These are phyloP conservation scores for Selenia dentaria DNA, from an alignment of 2,888 invertebrate genomes.

Conservation along the genomic window DNA sequence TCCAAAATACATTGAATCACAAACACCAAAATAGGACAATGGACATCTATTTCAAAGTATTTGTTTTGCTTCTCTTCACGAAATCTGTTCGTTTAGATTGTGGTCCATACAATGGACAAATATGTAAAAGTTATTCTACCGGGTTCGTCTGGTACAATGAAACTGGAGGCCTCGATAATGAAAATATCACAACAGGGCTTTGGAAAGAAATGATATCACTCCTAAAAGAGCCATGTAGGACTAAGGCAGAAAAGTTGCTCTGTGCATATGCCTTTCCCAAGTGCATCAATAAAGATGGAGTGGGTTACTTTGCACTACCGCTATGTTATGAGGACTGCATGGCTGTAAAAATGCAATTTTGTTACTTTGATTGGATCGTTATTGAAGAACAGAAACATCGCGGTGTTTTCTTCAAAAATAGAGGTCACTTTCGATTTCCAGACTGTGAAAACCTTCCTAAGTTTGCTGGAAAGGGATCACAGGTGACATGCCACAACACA, in stretches of 20 bases:
- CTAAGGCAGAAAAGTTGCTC: slow-evolving; percentile 94
- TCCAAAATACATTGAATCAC: slow-evolving; percentile 57
- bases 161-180: slow-evolving; percentile 91
- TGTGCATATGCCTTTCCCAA: slow-evolving; percentile 97
- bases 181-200: slow-evolving; percentile 91
- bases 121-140: slow-evolving; percentile 89
- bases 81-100: slow-evolving; percentile 89
- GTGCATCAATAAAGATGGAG: slow-evolving; percentile 88
- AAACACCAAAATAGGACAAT: slow-evolving; percentile 60
- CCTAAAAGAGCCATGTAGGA: slow-evolving; percentile 92
- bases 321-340: slow-evolving; percentile 97
- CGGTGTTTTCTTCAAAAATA: slow-evolving; percentile 90
- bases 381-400: slow-evolving; percentile 94
- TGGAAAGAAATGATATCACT: slow-evolving; percentile 94
- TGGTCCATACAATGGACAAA: slow-evolving; percentile 93
- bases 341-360: slow-evolving; percentile 95
- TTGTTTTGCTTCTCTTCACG: slow-evolving; percentile 65
- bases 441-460: slow-evolving; percentile 93
- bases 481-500: slow-evolving; percentile 91
- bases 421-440: slow-evolving; percentile 95
- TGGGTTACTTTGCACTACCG: slow-evolving; percentile 88
- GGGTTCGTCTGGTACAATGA: slow-evolving; percentile 92
- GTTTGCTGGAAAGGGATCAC: slow-evolving; percentile 86
- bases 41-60: slow-evolving; percentile 59
- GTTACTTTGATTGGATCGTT: slow-evolving; percentile 96